phyloP scores from a whole-genome alignment of 92 coral and sea anemone species.

The Zoanthus sansibaricus region DNA sequence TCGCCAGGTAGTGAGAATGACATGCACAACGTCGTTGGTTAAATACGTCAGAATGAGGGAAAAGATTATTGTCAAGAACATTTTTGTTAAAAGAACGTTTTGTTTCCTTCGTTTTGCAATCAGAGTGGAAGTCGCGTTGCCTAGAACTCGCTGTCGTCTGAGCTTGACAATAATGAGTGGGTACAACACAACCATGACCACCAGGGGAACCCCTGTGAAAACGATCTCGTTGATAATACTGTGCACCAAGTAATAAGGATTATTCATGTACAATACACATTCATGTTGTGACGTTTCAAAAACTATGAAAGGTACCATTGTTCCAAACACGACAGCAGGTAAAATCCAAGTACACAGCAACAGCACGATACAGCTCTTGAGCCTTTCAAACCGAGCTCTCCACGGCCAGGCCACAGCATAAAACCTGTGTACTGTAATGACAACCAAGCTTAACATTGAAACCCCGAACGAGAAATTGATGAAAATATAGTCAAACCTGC shows the following conservation, averaged over 20 bases:
- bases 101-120: conserved; percentile 32
- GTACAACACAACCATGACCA: conserved; percentile 15
- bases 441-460: conserved; percentile 36
- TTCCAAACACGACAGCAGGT: conserved; percentile 13
- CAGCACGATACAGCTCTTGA: neutral
- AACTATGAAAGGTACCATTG: conserved; percentile 25
- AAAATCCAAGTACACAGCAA: conserved; percentile 7
- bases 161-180: conserved; percentile 26
- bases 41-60: conserved; percentile 19
- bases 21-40: conserved; percentile 27
- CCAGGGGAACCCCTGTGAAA: conserved; percentile 19
- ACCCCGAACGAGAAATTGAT: conserved; percentile 40
- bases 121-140: conserved; percentile 27
- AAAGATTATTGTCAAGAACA: conserved; percentile 16
- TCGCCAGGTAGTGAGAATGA: neutral
- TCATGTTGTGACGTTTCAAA: conserved; percentile 10
- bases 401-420: conserved; percentile 35
- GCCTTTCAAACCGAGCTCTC: conserved; percentile 24
- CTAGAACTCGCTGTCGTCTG: conserved; percentile 18
- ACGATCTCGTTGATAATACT: conserved; percentile 19
- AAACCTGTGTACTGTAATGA: conserved; percentile 27
- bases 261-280: conserved; percentile 26
- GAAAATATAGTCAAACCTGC: conserved; percentile 33
- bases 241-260: conserved; percentile 7
- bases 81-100: conserved; percentile 40